Evolutionary conservation across 2,888 invertebrate genomes (phyloP), one percentile per base, ranked within the genome.

Genomic region (Bhutanitis thaidina): DNA sequence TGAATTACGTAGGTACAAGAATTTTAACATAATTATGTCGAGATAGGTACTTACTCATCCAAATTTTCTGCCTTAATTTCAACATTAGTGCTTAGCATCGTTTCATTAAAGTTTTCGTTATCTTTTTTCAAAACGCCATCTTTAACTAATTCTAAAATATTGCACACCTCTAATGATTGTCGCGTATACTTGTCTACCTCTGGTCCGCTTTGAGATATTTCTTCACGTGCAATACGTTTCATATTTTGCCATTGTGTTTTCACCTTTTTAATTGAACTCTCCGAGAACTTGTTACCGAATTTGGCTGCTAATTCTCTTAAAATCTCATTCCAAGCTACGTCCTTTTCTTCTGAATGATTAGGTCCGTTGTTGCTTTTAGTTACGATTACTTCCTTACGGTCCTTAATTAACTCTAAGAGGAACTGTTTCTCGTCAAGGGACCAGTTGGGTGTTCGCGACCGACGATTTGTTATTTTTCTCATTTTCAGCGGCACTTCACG

Each of bases 181-280:
- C 62, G 71, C 0, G 82, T 74, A 52, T 76, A 81, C 52, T 80
- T 84, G 7, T 74, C 62, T 1, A 81, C 46, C 4, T 67, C 64
- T 0, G 74, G 59, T 1, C 86, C 86, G 36, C 80, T 74, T 13
- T 70, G 53, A 0, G 79, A 57, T 32, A 87, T 76, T 60, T 90
- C 89, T 56, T 87, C 86, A 2, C 88, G 83, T 7, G 89, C 88
- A 43, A 87, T 81, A 12, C 87, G 76, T 63, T 88, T 90, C 88
- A 90, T 90, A 55, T 89, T 89, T 59, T 89, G 89, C 90, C 90
- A 90, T 58, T 89, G 88, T 3, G 87, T 88, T 60, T 89, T 89
- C 34, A 90, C 80, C 67, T 89, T 89, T 57, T 88, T 89, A 20
- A 79, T 80, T 13, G 85, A 81, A 56, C 77, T 86, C 10, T 69